A percentile compares a stretch with the other conserved stretches of the same genome.
Conservation (phyloP, 2,113 vertebrate genomes). For the Sciurus niger region DNA sequence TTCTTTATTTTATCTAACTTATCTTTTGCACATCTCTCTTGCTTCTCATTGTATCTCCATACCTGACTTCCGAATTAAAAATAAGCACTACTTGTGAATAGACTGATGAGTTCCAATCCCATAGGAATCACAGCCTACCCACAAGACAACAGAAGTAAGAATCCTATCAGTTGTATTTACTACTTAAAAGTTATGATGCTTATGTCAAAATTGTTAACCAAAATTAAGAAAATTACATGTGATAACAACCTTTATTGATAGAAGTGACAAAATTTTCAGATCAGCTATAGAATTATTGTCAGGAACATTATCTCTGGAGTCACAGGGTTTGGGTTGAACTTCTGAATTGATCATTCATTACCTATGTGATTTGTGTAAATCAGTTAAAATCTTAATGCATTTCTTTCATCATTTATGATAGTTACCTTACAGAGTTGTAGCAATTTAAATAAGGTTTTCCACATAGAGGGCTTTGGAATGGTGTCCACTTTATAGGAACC, state of each 20-base stretch:
- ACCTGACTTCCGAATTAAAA: not conserved
- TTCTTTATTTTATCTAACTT: not conserved
- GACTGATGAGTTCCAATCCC: not conserved
- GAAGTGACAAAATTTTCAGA: not conserved
- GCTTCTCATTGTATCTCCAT: not conserved
- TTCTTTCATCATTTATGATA: slow-evolving; percentile 7
- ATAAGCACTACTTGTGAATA: not conserved
- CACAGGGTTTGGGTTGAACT: not conserved
- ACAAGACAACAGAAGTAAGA: not conserved
- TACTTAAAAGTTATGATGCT: not conserved
- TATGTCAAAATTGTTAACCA: slow-evolving; percentile 7
- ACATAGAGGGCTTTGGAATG: not conserved
- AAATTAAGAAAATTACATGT: slow-evolving; percentile 16
- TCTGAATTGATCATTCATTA: not conserved
- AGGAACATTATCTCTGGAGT: not conserved
- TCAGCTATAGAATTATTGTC: not conserved
- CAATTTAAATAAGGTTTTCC: not conserved
- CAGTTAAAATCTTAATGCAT: not conserved
- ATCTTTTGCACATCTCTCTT: not conserved
- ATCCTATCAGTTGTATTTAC: not conserved
- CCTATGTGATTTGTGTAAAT: not conserved
- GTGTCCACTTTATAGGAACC: not conserved
- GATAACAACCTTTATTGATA: not conserved
- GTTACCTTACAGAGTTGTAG: not conserved
- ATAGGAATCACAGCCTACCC: not conserved